Evolutionary conservation across 2,113 vertebrate species (phyloP).

Genomic region (Stercorarius parasiticus): DNA sequence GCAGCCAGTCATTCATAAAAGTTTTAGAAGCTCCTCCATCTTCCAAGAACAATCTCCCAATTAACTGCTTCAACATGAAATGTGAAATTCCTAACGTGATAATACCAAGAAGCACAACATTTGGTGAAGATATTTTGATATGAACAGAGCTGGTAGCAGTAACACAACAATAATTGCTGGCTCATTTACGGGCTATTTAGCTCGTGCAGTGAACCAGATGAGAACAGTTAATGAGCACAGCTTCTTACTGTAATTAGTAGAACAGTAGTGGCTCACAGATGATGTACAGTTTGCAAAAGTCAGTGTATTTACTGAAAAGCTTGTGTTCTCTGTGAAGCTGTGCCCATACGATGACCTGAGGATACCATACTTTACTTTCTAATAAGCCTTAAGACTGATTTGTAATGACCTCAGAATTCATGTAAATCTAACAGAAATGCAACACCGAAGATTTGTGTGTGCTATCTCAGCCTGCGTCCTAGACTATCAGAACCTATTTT

Average conservation of each 20-base stretch:
- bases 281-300: constrained; percentile 87
- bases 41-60: constrained; percentile 81
- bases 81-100: constrained; percentile 84
- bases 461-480: not conserved
- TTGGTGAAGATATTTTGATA: constrained; percentile 88
- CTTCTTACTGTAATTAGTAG: constrained; percentile 91
- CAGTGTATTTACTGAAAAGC: constrained; percentile 75
- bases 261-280: constrained; percentile 87
- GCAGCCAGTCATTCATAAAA: constrained; percentile 60
- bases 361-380: constrained; percentile 66
- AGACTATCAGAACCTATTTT: not conserved
- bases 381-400: constrained; percentile 39
- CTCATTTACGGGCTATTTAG: constrained; percentile 94
- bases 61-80: constrained; percentile 82
- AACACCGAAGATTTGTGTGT: not conserved
- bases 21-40: constrained; percentile 61
- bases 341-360: constrained; percentile 58
- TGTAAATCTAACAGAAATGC: not conserved
- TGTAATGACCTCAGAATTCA: constrained; percentile 35
- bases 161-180: constrained; percentile 90
- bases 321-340: constrained; percentile 71
- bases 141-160: constrained; percentile 80
- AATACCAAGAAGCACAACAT: constrained; percentile 86
- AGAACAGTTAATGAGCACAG: constrained; percentile 95
- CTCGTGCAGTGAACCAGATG: constrained; percentile 91